These are phyloP conservation scores for Atrichornis clamosus DNA, from an alignment of 2,113 vertebrate genomes.

Conservation along the genomic window DNA sequence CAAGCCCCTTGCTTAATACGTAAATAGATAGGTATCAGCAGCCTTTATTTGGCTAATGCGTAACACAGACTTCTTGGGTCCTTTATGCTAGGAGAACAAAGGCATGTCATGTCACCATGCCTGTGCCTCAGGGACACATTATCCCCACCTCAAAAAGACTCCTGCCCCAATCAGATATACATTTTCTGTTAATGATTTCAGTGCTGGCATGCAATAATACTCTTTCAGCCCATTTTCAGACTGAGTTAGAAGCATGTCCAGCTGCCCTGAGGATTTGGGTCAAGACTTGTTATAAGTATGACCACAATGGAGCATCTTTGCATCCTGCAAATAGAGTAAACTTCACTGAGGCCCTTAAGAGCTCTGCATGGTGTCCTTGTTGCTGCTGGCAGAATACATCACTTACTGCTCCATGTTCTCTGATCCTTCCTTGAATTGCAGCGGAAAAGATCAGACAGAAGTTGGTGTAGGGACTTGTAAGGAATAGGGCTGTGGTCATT, in stretches of 20 bases:
- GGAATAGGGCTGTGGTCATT: accelerated
- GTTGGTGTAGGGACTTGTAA: not conserved
- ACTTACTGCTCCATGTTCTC: not conserved
- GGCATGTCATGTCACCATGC: not conserved
- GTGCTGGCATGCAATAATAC: not conserved
- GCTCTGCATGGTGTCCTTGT: not conserved
- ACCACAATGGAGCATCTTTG: not conserved
- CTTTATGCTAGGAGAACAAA: not conserved
- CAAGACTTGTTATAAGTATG: not conserved
- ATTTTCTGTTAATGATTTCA: conserved; percentile 6
- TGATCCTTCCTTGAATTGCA: not conserved
- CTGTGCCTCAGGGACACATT: not conserved
- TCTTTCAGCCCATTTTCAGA: not conserved
- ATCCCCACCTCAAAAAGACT: not conserved
- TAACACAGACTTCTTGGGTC: not conserved
- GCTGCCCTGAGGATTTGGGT: not conserved
- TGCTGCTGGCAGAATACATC: not conserved
- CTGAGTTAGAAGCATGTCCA: not conserved
- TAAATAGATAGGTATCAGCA: not conserved
- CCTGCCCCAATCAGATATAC: not conserved
- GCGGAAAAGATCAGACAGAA: not conserved
- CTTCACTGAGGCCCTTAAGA: not conserved
- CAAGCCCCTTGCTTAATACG: not conserved
- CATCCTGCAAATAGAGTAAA: not conserved
- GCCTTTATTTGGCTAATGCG: not conserved